phyloP scores from a whole-genome alignment of 2,113 vertebrate species.

The Paramisgurnus dabryanus region DNA sequence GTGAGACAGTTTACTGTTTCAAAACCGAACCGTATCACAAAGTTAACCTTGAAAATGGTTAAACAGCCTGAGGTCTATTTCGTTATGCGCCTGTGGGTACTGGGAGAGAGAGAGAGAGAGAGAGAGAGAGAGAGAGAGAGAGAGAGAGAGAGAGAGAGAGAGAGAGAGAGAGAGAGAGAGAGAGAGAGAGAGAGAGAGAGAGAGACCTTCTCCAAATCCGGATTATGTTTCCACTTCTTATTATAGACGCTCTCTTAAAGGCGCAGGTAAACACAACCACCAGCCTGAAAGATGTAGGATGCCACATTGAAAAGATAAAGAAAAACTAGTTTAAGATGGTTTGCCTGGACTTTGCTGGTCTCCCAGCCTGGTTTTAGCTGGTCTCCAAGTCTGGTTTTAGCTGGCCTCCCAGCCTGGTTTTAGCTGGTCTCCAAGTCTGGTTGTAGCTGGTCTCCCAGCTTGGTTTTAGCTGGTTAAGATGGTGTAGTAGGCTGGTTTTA shows the following conservation, averaged over 20 bases:
- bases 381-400: too few species aligned
- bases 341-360: too few species aligned
- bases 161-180: neutral
- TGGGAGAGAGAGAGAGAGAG: neutral
- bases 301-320: too few species aligned
- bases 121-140: neutral
- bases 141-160: neutral
- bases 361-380: too few species aligned
- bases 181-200: neutral
- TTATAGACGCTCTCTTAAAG: conserved; percentile 69
- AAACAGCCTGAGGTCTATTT: neutral
- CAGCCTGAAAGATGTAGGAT: neutral
- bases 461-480: too few species aligned
- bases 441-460: too few species aligned
- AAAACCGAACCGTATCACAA: neutral
- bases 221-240: conserved; percentile 59
- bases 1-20: neutral
- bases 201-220: neutral
- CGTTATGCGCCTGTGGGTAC: neutral
- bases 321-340: too few species aligned
- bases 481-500: too few species aligned
- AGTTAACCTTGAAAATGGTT: neutral
- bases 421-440: too few species aligned
- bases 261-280: conserved; percentile 59
- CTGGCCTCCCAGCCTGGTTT: too few species aligned